A percentile compares a stretch with the other conserved stretches of the same genome.
These are phyloP conservation scores for Andrena trimmerana DNA, from an alignment of 2,888 invertebrate species.

Conservation along the genomic window DNA sequence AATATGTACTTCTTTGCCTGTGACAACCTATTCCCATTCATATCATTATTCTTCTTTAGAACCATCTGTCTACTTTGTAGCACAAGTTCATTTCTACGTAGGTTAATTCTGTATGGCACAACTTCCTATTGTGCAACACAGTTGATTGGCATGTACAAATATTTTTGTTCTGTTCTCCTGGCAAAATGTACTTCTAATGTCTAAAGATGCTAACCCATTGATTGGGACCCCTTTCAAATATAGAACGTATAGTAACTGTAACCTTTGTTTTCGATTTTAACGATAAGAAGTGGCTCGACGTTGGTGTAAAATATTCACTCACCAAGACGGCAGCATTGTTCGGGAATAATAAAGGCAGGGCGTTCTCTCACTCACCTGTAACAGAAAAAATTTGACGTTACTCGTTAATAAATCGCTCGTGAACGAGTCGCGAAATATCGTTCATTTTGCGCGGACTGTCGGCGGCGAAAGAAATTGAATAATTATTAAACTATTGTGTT, in stretches of 20 bases:
- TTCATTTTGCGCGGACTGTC: neutral
- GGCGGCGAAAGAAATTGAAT: neutral
- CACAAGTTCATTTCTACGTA: too few species aligned
- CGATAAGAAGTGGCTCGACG: neutral
- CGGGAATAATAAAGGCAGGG: neutral
- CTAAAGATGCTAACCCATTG: neutral
- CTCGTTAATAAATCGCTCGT: neutral
- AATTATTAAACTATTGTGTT: conserved; percentile 39
- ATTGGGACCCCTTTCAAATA: neutral
- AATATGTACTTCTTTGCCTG: too few species aligned
- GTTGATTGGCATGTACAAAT: too few species aligned
- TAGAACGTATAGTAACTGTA: neutral
- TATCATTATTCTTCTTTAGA: too few species aligned
- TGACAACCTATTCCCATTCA: too few species aligned
- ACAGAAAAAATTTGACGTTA: conserved; percentile 36
- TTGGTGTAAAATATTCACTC: conserved; percentile 37
- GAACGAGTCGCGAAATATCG: neutral
- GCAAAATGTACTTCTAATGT: too few species aligned
- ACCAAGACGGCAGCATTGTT: conserved; percentile 12
- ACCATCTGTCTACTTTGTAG: too few species aligned
- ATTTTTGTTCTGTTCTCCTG: too few species aligned
- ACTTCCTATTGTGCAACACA: too few species aligned
- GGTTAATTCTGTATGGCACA: too few species aligned
- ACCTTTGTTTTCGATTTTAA: neutral
- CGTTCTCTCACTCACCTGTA: conserved; percentile 51